These are phyloP conservation scores for Ellobius talpinus DNA, from an alignment of 2,113 vertebrate species.

Conservation along the genomic window DNA sequence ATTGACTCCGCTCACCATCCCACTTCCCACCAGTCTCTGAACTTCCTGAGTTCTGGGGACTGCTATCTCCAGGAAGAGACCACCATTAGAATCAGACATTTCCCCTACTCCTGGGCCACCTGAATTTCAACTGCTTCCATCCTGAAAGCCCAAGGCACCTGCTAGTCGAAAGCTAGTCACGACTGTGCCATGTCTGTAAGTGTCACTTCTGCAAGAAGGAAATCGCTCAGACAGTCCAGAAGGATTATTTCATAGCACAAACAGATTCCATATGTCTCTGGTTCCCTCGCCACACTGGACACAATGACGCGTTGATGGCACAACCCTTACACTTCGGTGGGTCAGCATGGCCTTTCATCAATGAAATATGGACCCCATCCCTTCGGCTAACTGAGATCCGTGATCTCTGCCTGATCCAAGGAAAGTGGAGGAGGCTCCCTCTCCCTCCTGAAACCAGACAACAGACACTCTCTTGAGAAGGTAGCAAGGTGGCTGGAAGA, in stretches of 20 bases:
- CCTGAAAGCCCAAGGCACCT: neutral
- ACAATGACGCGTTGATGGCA: neutral
- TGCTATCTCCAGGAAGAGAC: neutral
- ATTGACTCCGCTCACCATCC: neutral
- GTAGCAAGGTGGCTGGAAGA: neutral
- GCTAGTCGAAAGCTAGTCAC: neutral
- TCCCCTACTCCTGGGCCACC: neutral
- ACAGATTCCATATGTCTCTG: neutral
- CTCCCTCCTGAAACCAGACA: neutral
- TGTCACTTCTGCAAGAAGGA: neutral
- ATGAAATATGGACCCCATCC: neutral
- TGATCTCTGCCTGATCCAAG: neutral
- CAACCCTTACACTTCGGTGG: neutral
- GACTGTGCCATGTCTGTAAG: neutral
- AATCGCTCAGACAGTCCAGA: neutral
- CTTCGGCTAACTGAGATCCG: neutral
- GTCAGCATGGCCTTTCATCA: neutral
- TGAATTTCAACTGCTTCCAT: neutral
- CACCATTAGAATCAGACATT: neutral
- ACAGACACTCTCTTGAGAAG: neutral
- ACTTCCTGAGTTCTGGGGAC: neutral
- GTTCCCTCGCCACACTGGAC: neutral
- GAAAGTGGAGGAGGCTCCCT: neutral
- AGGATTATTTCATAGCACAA: neutral
- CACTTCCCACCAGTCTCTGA: neutral